These are phyloP conservation scores for Dasyornis broadbenti DNA, from an alignment of 2,113 vertebrate genomes.

Conservation along the genomic window DNA sequence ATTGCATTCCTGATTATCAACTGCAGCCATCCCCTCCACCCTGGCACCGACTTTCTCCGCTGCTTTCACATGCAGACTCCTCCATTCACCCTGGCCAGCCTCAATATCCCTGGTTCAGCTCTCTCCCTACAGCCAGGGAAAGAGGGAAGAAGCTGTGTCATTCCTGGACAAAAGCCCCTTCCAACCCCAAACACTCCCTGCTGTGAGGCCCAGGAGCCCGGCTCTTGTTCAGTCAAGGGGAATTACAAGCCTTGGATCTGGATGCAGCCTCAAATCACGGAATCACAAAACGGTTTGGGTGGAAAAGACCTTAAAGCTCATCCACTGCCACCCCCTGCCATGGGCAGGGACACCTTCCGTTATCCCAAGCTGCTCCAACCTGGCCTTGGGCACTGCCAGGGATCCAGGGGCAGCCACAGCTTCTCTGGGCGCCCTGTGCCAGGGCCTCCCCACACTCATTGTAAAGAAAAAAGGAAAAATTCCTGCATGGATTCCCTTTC, in stretches of 20 bases:
- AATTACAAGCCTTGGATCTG: not conserved
- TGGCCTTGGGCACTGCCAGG: not conserved
- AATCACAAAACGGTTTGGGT: not conserved
- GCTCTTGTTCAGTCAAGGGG: not conserved
- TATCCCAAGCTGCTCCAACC: not conserved
- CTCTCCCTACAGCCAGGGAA: not conserved
- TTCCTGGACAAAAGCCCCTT: not conserved
- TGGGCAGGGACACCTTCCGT: not conserved
- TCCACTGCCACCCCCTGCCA: not conserved
- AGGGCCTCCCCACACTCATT: not conserved
- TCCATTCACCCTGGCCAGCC: not conserved
- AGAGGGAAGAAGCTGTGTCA: not conserved
- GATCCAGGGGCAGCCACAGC: not conserved
- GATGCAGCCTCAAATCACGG: not conserved
- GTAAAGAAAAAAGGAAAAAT: not conserved
- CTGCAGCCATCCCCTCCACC: not conserved
- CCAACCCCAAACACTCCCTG: not conserved
- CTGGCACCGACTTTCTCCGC: not conserved
- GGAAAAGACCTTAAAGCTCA: not conserved
- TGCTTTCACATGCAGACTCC: not conserved
- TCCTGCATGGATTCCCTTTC: not conserved
- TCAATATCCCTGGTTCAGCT: not conserved
- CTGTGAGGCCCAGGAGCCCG: not conserved
- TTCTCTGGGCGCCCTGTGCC: not conserved
- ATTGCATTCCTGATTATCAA: not conserved